phyloP scores from a whole-genome alignment of 2,888 invertebrate genomes.

The Stegophylla sp. region DNA sequence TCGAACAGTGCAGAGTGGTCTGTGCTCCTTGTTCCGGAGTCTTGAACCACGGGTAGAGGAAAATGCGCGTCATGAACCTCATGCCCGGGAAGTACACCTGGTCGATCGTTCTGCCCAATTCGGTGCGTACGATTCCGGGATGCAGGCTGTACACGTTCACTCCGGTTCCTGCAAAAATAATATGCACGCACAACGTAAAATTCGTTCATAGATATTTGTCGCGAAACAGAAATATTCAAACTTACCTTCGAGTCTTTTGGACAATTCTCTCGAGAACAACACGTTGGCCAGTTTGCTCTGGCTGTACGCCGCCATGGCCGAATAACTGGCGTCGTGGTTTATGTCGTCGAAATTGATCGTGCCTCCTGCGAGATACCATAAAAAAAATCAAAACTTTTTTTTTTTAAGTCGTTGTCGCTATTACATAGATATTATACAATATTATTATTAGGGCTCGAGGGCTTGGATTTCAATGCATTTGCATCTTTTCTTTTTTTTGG shows the following conservation, averaged over 20 bases:
- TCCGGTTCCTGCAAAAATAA: slow-evolving; percentile 65
- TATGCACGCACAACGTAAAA: no score
- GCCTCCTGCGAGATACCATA: slow-evolving; percentile 29
- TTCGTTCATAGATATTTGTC: no score
- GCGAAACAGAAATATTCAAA: no score
- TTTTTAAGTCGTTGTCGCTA: no score
- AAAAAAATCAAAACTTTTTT: no score
- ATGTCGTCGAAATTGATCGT: slow-evolving; percentile 61
- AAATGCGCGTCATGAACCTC: slow-evolving; percentile 64
- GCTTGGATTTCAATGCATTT: no score
- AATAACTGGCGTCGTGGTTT: slow-evolving; percentile 59
- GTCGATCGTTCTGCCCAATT: slow-evolving; percentile 74
- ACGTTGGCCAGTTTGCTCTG: slow-evolving; percentile 61
- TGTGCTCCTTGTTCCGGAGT: slow-evolving; percentile 75
- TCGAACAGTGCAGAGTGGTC: slow-evolving; percentile 76
- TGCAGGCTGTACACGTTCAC: slow-evolving; percentile 76
- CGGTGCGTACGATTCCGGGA: slow-evolving; percentile 79
- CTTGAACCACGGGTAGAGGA: slow-evolving; percentile 66
- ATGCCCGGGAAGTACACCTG: slow-evolving; percentile 68
- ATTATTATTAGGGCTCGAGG: no score
- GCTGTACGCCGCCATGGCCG: slow-evolving; percentile 55
- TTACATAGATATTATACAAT: no score
- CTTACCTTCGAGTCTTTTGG: slow-evolving; percentile 58
- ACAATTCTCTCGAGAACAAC: slow-evolving; percentile 60
- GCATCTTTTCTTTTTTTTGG: no score